phyloP scores from a whole-genome alignment of 2,113 vertebrate genomes.

The Callipepla squamata region DNA sequence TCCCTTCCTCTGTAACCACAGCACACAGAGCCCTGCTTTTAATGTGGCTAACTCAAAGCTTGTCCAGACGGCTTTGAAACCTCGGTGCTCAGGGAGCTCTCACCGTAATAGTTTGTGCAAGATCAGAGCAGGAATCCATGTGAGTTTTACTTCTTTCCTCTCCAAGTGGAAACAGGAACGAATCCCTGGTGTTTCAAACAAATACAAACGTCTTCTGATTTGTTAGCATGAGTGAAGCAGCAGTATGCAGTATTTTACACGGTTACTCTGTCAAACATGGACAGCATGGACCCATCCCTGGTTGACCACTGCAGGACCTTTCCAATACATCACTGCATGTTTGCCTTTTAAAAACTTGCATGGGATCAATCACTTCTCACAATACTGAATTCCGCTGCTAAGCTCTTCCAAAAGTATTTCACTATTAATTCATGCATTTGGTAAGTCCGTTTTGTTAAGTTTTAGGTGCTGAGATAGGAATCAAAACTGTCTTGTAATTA shows the following conservation, averaged over 20 bases:
- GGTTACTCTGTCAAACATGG: conserved; percentile 56
- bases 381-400: conserved; percentile 12
- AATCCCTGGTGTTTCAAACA: conserved; percentile 13
- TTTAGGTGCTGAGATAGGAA: conserved; percentile 15
- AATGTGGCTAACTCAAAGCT: conserved; percentile 53
- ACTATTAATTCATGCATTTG: neutral
- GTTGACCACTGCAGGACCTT: neutral
- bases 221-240: conserved; percentile 44
- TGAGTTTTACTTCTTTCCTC: neutral
- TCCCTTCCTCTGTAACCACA: conserved; percentile 28
- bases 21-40: conserved; percentile 14
- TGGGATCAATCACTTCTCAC: neutral
- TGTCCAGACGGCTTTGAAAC: conserved; percentile 44
- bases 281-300: conserved; percentile 16
- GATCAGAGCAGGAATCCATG: neutral
- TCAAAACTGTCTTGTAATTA: neutral
- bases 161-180: neutral
- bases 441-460: neutral
- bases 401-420: conserved; percentile 22
- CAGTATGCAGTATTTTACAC: conserved; percentile 57
- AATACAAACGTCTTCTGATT: conserved; percentile 21
- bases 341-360: neutral
- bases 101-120: conserved; percentile 6
- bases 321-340: neutral
- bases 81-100: conserved; percentile 34